Conservation (phyloP, 2,113 vertebrate species). For the Notarius quadriscutis region DNA sequence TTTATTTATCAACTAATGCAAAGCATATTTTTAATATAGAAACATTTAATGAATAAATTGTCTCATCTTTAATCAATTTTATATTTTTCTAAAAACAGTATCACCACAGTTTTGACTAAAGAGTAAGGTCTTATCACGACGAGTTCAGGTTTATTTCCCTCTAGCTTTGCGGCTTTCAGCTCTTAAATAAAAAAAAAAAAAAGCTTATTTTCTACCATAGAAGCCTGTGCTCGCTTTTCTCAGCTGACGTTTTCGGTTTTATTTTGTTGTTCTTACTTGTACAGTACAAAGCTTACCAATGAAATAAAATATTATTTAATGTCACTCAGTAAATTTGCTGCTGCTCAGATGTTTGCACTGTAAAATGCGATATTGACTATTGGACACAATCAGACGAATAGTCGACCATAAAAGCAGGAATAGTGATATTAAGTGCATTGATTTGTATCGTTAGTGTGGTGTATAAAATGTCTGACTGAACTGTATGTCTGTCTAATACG, state of each 20-base stretch:
- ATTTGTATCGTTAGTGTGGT: constrained; percentile 3
- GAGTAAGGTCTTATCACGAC: constrained; percentile 50
- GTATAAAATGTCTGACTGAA: background rate
- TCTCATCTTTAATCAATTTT: constrained; percentile 60
- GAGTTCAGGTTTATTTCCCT: constrained; percentile 21
- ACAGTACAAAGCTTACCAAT: constrained; percentile 27
- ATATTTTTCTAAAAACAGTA: constrained; percentile 64
- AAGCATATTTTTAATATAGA: constrained; percentile 63
- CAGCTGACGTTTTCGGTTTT: background rate
- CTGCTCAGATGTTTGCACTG: constrained; percentile 49
- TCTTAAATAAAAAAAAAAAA: background rate
- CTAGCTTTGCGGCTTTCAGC: constrained; percentile 4
- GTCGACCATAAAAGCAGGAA: background rate
- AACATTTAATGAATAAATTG: constrained; percentile 40
- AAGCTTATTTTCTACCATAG: constrained; percentile 10
- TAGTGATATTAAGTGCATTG: constrained; percentile 8
- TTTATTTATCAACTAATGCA: constrained; percentile 59
- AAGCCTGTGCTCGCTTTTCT: background rate
- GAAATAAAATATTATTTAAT: constrained; percentile 36
- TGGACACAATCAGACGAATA: constrained; percentile 9
- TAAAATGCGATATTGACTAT: constrained; percentile 28
- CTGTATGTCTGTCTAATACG: background rate
- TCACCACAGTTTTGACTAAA: constrained; percentile 25
- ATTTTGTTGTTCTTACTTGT: constrained; percentile 22
- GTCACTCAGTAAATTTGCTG: constrained; percentile 39